Conservation (phyloP, 53 echinoderm and acorn worm species). For the Echinarachnius parma region DNA sequence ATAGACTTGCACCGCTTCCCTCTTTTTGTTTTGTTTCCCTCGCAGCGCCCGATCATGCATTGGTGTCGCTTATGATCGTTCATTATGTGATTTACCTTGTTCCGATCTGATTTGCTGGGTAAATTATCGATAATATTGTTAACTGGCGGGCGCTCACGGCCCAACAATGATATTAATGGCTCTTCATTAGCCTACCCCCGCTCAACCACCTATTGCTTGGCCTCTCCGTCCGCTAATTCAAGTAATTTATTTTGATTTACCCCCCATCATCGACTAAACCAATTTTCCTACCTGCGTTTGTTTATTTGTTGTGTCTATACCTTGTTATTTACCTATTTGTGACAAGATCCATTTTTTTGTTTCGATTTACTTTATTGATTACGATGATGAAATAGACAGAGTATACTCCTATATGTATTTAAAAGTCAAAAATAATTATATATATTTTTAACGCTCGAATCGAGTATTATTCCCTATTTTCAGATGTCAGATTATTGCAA, state of each 20-base stretch:
- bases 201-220: slow-evolving; percentile 37
- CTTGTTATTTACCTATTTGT: too few species aligned
- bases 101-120: slow-evolving; percentile 36
- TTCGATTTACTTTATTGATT: slow-evolving; percentile 17
- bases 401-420: too few species aligned
- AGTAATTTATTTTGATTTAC: slow-evolving; percentile 32
- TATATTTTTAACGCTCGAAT: too few species aligned
- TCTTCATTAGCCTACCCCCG: too few species aligned
- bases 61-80: slow-evolving; percentile 94
- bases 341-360: slow-evolving; percentile 32
- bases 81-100: slow-evolving; percentile 90
- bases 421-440: too few species aligned
- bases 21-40: too few species aligned
- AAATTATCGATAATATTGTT: slow-evolving; percentile 47
- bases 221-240: slow-evolving; percentile 31
- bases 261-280: slow-evolving; percentile 29
- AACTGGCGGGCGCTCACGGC: slow-evolving; percentile 39
- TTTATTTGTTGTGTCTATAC: slow-evolving; percentile 41
- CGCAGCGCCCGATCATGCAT: too few species aligned
- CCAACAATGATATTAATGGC: slow-evolving; percentile 50
- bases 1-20: too few species aligned
- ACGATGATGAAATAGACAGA: too few species aligned
- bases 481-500: too few species aligned
- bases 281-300: slow-evolving; percentile 31
- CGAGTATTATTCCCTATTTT: too few species aligned